These are phyloP conservation scores for Pharmacophagus antenor DNA, from an alignment of 2,888 invertebrate species.

Conservation along the genomic window DNA sequence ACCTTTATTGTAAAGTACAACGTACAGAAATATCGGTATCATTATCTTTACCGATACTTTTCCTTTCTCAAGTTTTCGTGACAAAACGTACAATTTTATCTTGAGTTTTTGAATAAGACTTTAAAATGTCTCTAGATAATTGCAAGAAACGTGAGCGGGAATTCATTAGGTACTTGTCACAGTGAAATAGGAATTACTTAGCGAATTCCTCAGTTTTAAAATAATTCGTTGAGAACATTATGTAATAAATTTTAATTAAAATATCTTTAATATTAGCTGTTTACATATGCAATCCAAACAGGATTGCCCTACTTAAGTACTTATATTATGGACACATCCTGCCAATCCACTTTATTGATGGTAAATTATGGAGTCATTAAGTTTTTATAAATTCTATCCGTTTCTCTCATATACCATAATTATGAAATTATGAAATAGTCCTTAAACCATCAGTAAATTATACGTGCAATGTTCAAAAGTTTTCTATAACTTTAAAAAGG, in stretches of 20 bases:
- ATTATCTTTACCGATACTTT: constrained; percentile 61
- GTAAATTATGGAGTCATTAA: constrained; percentile 73
- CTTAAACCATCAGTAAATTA: constrained; percentile 76
- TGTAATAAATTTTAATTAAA: neutral
- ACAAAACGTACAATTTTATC: constrained; percentile 57
- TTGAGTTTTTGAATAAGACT: constrained; percentile 49
- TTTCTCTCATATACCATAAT: constrained; percentile 67
- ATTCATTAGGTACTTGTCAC: constrained; percentile 50
- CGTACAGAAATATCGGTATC: constrained; percentile 48
- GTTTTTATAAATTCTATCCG: constrained; percentile 67
- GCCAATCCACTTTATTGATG: constrained; percentile 77
- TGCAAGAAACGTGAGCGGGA: constrained; percentile 49
- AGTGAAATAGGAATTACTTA: constrained; percentile 33
- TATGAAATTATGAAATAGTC: constrained; percentile 64
- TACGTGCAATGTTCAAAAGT: constrained; percentile 58
- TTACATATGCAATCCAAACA: constrained; percentile 17
- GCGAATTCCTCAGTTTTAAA: neutral
- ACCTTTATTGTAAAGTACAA: constrained; percentile 54
- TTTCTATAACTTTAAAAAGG: constrained; percentile 59
- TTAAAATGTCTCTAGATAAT: constrained; percentile 53
- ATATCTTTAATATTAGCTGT: neutral
- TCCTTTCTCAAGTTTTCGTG: constrained; percentile 57
- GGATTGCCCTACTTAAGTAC: constrained; percentile 14
- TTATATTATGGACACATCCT: constrained; percentile 54
- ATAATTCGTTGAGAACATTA: neutral